These are phyloP conservation scores for Anarhynchus alexandrinus DNA, from an alignment of 2,113 vertebrate genomes.

Conservation along the genomic window DNA sequence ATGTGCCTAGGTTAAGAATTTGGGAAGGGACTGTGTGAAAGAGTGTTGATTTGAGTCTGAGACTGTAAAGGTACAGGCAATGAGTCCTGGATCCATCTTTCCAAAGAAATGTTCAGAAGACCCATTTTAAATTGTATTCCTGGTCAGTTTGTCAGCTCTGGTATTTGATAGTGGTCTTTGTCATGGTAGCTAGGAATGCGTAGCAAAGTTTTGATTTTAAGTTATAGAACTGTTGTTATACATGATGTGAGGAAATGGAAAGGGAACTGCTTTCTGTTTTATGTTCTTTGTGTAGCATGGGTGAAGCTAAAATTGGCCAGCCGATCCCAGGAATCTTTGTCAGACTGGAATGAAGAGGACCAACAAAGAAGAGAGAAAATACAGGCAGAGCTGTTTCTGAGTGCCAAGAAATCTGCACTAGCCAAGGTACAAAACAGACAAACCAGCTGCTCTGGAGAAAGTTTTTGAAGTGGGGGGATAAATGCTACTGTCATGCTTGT, in stretches of 20 bases:
- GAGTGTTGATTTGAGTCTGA: neutral
- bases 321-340: constrained; percentile 63
- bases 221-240: accelerated
- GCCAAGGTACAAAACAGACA: constrained; percentile 68
- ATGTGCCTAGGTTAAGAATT: neutral
- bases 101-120: neutral
- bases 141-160: neutral
- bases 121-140: neutral
- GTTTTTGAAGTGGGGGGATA: neutral
- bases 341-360: constrained; percentile 76
- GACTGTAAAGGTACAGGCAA: neutral
- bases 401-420: neutral
- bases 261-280: neutral
- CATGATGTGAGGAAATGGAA: neutral
- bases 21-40: neutral
- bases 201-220: neutral
- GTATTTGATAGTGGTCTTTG: neutral
- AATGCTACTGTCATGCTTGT: neutral
- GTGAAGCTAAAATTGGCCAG: constrained; percentile 77
- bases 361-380: constrained; percentile 80
- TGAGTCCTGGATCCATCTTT: neutral
- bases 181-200: neutral
- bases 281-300: constrained; percentile 77
- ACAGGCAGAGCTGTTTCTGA: constrained; percentile 79
- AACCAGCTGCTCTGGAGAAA: neutral